phyloP scores from a whole-genome alignment of 1,140 invertebrate species.

The Drosophila kikkawai region DNA sequence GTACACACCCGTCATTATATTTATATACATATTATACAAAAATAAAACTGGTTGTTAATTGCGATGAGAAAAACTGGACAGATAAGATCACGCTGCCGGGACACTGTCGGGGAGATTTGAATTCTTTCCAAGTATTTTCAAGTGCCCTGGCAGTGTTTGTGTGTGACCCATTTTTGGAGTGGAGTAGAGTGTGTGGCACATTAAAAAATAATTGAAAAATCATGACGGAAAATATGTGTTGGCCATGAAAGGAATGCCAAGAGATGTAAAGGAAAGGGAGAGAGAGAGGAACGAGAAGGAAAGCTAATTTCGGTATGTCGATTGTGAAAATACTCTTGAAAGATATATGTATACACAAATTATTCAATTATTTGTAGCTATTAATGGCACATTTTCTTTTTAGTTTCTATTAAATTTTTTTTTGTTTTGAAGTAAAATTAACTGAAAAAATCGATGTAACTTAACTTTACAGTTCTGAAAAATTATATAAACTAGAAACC shows the following conservation, averaged over 20 bases:
- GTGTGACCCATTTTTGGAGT: conserved; percentile 53
- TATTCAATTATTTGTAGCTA: neutral
- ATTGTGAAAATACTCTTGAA: conserved; percentile 1
- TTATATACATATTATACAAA: conserved; percentile 19
- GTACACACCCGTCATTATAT: conserved; percentile 44
- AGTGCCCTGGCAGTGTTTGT: conserved; percentile 30
- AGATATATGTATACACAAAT: too few species aligned
- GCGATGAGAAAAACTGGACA: conserved; percentile 44
- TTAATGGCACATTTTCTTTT: neutral
- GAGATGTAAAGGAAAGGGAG: conserved; percentile 47
- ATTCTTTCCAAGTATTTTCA: conserved; percentile 51
- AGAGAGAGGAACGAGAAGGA: conserved; percentile 24
- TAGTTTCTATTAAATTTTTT: neutral
- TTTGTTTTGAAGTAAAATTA: too few species aligned
- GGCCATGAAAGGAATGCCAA: conserved; percentile 67
- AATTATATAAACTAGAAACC: neutral
- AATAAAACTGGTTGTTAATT: conserved; percentile 69
- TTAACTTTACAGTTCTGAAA: neutral
- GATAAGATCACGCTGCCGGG: conserved; percentile 26
- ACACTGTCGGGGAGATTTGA: conserved; percentile 31
- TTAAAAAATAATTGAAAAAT: conserved; percentile 67
- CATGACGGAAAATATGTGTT: conserved; percentile 40
- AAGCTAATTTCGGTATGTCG: conserved; percentile 6
- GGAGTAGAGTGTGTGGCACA: conserved; percentile 31
- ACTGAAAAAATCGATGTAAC: too few species aligned